These are phyloP conservation scores for Doris montereyensis DNA, from an alignment of 2,888 invertebrate species.

Conservation along the genomic window DNA sequence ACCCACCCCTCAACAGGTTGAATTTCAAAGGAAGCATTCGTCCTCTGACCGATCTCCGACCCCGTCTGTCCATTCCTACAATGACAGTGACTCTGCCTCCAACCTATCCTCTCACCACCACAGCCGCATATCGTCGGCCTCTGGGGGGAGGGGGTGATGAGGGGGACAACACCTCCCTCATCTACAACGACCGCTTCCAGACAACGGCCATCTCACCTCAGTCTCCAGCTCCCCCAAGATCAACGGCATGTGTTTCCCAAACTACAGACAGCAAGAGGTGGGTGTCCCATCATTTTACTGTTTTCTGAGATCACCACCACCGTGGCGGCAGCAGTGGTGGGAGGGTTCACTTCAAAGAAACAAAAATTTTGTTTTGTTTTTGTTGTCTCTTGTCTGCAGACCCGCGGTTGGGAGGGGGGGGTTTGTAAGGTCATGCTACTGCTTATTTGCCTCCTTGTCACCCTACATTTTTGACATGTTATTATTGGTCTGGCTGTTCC, in stretches of 20 bases:
- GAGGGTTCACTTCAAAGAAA: no score
- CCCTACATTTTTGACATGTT: no score
- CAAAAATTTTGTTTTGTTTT: no score
- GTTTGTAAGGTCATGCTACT: neutral
- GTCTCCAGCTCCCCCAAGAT: neutral
- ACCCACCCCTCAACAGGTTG: no score
- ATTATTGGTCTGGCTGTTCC: no score
- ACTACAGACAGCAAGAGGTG: constrained; percentile 20
- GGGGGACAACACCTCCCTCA: constrained; percentile 25
- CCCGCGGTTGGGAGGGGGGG: no score
- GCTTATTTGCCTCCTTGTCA: no score
- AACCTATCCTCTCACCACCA: constrained; percentile 23
- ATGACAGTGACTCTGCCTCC: neutral
- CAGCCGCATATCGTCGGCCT: constrained; percentile 18
- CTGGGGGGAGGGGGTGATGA: constrained; percentile 39
- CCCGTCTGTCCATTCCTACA: constrained; percentile 26
- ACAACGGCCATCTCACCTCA: neutral
- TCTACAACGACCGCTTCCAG: neutral
- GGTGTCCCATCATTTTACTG: no score
- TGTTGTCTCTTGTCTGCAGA: no score
- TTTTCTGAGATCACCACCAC: no score
- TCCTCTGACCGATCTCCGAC: constrained; percentile 12
- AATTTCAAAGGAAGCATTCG: constrained; percentile 36
- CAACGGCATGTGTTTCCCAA: constrained; percentile 38
- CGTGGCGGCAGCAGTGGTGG: no score